Evolutionary conservation across 2,888 invertebrate genomes (phyloP).

Genomic region (Hirudinaria manillensis): DNA sequence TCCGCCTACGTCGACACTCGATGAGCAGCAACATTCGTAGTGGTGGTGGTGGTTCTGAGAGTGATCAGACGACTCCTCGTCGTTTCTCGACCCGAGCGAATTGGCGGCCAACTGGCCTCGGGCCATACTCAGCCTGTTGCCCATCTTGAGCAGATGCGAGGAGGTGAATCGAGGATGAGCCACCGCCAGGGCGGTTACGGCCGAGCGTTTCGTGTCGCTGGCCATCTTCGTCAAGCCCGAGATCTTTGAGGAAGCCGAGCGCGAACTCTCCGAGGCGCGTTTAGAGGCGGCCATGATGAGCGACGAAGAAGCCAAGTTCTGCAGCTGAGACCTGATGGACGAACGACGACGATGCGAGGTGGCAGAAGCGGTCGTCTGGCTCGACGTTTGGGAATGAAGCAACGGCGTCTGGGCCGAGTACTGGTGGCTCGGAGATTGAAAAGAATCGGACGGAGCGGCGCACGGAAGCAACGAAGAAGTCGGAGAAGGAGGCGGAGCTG

Average conservation of each 20-base stretch:
- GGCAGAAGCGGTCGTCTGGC: neutral
- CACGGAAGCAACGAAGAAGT: neutral
- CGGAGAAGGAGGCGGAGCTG: neutral
- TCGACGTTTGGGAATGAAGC: neutral
- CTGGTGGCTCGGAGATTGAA: neutral
- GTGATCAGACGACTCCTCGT: neutral
- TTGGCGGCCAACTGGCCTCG: neutral
- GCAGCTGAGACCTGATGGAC: slow-evolving; percentile 8
- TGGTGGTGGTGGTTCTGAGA: neutral
- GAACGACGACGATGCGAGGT: neutral
- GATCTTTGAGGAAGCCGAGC: neutral
- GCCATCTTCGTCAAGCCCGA: neutral
- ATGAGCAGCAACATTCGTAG: neutral
- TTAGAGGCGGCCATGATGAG: slow-evolving; percentile 25
- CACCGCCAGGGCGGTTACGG: slow-evolving; percentile 10
- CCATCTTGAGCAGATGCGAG: neutral
- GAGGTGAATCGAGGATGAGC: slow-evolving; percentile 7
- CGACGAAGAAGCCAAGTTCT: slow-evolving; percentile 22
- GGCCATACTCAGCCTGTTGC: neutral
- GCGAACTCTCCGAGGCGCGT: neutral
- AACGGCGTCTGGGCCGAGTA: neutral
- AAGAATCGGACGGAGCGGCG: neutral
- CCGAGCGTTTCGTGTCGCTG: neutral
- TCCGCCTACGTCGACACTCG: neutral
- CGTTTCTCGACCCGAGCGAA: neutral